Evolutionary conservation across 2,888 invertebrate genomes (phyloP), one percentile per base, ranked within the genome.

Genomic region (Amblyteles armatorius): DNA sequence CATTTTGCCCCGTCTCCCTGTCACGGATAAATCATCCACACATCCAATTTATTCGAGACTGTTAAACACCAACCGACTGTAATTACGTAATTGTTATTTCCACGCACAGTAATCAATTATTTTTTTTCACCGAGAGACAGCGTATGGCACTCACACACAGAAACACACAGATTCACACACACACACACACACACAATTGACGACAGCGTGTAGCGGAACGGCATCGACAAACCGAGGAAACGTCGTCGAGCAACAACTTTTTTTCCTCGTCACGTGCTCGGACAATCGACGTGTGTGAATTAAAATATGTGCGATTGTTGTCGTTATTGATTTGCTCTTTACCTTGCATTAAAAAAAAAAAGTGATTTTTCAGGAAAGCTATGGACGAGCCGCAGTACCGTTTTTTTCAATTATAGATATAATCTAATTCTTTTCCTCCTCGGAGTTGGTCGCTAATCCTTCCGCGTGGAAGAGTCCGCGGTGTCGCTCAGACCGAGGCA

Each of bases 101-200:
- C 65, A 76, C 65, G 19, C 36, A 36, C 33, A 65, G 13, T 40
- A 57, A 57, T 16, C 44, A 33, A 33, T 36, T 71, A 36, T 57
- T 73, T 16, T n/a, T 73, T 22, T 55, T 55, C 55, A 73, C 36
- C 57, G 72, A 57, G 72, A 40, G 57, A 73, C 55, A 55, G 55
- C 72, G 52, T 36, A 55, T 55, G 33, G 65, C 36, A 65, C 22
- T 19, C 52, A 29, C 29, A 33, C 63, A 63, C 33, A 33, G 11
- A 63, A 16, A 26, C 63, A 63, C 22, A 63, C n/a, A 76, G 19
- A 60, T 6, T n/a, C n/a, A n/a, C n/a, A 29, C 29, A 33, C 63
- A 63, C 16, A 26, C 40, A 36, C 36, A 40, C 11, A 40, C 11
- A 36, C 40, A 11, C 40, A 29, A 3, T 76, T 50, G 60, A 33